Percentiles rank a stretch among this genome's conserved stretches.
Conservation (phyloP, 2,113 vertebrate species). For the Pogona vitticeps region DNA sequence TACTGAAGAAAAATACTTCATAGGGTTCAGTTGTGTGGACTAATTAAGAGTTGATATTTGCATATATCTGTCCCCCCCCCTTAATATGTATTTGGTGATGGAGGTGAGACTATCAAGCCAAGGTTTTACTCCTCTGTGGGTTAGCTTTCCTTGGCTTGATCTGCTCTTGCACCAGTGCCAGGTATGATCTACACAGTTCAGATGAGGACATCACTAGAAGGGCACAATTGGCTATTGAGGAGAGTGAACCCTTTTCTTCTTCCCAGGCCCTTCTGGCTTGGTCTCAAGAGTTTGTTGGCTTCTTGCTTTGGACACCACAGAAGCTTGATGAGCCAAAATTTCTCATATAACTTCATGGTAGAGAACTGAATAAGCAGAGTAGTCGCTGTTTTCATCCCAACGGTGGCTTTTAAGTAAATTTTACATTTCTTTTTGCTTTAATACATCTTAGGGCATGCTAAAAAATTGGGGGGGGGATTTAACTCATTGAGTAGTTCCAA, state of each 20-base stretch:
- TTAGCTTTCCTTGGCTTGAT: slow-evolving; percentile 4
- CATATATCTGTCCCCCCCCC: neutral
- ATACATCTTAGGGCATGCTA: neutral
- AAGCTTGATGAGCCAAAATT: slow-evolving; percentile 32
- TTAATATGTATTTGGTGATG: neutral
- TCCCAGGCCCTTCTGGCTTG: slow-evolving; percentile 57
- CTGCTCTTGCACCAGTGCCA: slow-evolving; percentile 3
- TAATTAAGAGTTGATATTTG: slow-evolving; percentile 13
- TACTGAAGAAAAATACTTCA: no score
- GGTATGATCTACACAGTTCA: slow-evolving; percentile 25
- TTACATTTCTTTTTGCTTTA: slow-evolving; percentile 32
- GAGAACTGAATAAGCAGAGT: slow-evolving; percentile 34
- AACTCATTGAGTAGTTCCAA: no score
- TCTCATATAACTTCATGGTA: slow-evolving; percentile 35
- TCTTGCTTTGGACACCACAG: slow-evolving; percentile 47
- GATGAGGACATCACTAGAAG: slow-evolving; percentile 42
- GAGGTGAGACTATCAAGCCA: neutral
- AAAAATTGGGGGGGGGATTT: no score
- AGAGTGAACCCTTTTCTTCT: slow-evolving; percentile 42
- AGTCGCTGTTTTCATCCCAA: slow-evolving; percentile 11
- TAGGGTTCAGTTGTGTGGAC: neutral
- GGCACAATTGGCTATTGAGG: slow-evolving; percentile 60
- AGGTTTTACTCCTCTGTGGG: neutral
- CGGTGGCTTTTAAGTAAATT: slow-evolving; percentile 35
- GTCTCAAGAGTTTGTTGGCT: slow-evolving; percentile 54